Conservation (phyloP, 37 sponge, comb jelly and placozoan genomes). For the Beroe ovata region DNA sequence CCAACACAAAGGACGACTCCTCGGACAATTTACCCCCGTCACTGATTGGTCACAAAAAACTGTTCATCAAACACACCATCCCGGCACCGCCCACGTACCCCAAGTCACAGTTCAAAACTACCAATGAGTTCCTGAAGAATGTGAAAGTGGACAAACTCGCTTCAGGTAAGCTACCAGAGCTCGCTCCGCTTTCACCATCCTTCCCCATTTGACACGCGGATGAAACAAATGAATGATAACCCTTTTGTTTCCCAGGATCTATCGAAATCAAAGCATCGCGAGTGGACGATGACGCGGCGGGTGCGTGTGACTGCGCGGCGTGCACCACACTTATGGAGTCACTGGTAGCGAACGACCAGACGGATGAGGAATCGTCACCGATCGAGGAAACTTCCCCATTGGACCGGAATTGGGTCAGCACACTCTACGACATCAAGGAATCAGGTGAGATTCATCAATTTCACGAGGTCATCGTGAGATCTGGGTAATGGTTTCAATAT, state of each 20-base stretch:
- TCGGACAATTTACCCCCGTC: neutral
- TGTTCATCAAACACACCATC: slow-evolving; percentile 34
- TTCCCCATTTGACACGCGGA: neutral
- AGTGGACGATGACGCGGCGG: neutral
- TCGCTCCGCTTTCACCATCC: no score
- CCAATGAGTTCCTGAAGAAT: slow-evolving; percentile 11
- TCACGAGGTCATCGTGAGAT: no score
- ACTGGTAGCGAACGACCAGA: neutral
- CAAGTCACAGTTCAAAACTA: slow-evolving; percentile 32
- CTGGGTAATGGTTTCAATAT: no score
- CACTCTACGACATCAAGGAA: slow-evolving; percentile 12
- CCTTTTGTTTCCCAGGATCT: slow-evolving; percentile 5
- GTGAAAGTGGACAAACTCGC: slow-evolving; percentile 63
- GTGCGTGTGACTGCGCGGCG: slow-evolving; percentile 47
- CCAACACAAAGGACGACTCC: slow-evolving; percentile 8
- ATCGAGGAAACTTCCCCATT: neutral
- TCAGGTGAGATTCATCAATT: no score
- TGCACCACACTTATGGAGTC: slow-evolving; percentile 56
- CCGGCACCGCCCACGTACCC: slow-evolving; percentile 55
- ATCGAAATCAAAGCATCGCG: slow-evolving; percentile 30
- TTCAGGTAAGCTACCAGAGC: slow-evolving; percentile 41
- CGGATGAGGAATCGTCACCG: slow-evolving; percentile 22
- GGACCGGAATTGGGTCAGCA: slow-evolving; percentile 15
- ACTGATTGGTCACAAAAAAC: slow-evolving; percentile 33
- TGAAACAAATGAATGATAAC: neutral